Evolutionary conservation across 2,113 vertebrate species (phyloP).

Genomic region (Ammodytes marinus): DNA sequence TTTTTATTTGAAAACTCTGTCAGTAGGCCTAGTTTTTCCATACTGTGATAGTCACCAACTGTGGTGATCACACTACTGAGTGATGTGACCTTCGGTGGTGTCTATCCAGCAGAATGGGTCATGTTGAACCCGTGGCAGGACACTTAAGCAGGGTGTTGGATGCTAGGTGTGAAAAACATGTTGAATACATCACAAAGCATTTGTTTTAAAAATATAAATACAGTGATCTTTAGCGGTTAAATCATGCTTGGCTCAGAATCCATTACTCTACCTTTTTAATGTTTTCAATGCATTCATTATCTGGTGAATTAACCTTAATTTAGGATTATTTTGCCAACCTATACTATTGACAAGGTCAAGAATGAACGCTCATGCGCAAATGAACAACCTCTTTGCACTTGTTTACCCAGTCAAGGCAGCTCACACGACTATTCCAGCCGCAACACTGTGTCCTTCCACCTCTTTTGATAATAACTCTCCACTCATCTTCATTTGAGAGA

Average conservation of each 20-base stretch:
- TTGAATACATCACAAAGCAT: background rate
- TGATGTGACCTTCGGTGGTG: background rate
- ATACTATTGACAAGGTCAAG: background rate
- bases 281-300: background rate
- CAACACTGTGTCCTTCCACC: conserved; percentile 19
- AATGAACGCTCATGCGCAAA: background rate
- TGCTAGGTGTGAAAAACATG: conserved; percentile 20
- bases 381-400: background rate
- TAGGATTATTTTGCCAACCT: background rate
- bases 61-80: conserved; percentile 1
- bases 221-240: background rate
- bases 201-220: background rate
- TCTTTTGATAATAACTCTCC: conserved; percentile 21
- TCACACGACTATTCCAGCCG: conserved; percentile 1
- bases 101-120: conserved; percentile 16
- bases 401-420: background rate
- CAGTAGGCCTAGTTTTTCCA: no score
- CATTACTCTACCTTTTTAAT: background rate
- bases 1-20: no score
- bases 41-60: background rate
- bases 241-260: background rate
- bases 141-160: conserved; percentile 38
- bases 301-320: background rate
- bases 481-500: conserved; percentile 48
- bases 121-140: conserved; percentile 21